A percentile compares a stretch with the other conserved stretches of the same genome.
Conservation (phyloP, 1,140 invertebrate genomes). For the Conus ventricosus region DNA sequence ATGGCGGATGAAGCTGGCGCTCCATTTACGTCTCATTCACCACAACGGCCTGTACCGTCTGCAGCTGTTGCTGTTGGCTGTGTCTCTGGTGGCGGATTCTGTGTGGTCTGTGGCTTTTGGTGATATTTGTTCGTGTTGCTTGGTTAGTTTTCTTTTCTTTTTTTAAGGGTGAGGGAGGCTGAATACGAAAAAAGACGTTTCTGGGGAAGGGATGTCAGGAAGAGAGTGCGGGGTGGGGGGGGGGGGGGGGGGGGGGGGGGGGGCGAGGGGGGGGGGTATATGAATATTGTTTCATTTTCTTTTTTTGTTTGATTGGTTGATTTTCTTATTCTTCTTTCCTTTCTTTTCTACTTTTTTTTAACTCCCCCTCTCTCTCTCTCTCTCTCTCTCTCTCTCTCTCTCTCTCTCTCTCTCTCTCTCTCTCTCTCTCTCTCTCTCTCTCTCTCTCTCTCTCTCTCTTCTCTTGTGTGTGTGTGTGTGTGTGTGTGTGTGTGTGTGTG, state of each 20-base stretch:
- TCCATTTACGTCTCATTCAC: slow-evolving; percentile 34
- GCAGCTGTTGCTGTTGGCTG: slow-evolving; percentile 50
- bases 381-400: neutral
- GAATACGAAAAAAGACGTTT: slow-evolving; percentile 9
- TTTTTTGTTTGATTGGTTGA: neutral
- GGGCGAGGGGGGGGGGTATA: too few relatives aligned
- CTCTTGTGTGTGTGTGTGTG: too few relatives aligned
- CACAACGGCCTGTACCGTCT: slow-evolving; percentile 55
- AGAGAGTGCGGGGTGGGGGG: too few relatives aligned
- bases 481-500: too few relatives aligned
- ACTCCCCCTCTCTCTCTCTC: neutral
- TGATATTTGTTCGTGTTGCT: neutral
- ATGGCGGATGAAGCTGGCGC: neutral
- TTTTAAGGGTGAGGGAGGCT: neutral
- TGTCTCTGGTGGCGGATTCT: slow-evolving; percentile 52
- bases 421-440: neutral
- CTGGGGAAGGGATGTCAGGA: neutral
- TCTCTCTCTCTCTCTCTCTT: too few relatives aligned
- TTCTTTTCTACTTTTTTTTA: too few relatives aligned
- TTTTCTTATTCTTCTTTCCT: neutral
- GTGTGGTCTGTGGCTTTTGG: slow-evolving; percentile 27
- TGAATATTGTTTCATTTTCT: too few relatives aligned
- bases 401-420: slow-evolving; percentile 8
- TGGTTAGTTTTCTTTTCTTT: neutral
- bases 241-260: too few relatives aligned